A percentile compares a stretch with the other conserved stretches of the same genome.
These are phyloP conservation scores for Papilio gigon DNA, from an alignment of 2,888 invertebrate species.

Conservation along the genomic window DNA sequence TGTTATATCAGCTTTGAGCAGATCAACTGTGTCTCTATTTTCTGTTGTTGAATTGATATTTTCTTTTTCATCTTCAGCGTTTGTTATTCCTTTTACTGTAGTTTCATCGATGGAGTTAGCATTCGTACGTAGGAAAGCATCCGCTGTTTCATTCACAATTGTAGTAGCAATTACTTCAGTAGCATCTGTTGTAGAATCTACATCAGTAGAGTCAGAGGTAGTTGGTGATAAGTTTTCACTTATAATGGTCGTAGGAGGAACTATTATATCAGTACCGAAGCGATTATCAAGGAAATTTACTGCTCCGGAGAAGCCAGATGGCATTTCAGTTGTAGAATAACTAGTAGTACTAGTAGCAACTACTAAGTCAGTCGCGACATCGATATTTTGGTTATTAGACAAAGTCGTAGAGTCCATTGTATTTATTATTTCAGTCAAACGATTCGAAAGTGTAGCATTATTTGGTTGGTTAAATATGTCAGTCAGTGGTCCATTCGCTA, in stretches of 20 bases:
- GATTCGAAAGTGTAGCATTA: conserved; percentile 63
- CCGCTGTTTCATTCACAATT: conserved; percentile 45
- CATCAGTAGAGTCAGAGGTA: conserved; percentile 43
- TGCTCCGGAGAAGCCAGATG: conserved; percentile 8
- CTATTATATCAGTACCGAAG: conserved; percentile 8
- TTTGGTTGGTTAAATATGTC: conserved; percentile 60
- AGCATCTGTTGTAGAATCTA: conserved; percentile 41
- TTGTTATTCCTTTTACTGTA: conserved; percentile 36
- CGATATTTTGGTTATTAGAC: conserved; percentile 46
- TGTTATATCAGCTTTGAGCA: conserved; percentile 49
- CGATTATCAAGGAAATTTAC: conserved; percentile 23
- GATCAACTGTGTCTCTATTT: conserved; percentile 49
- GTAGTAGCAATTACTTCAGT: conserved; percentile 42
- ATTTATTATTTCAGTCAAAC: conserved; percentile 70
- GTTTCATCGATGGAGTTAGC: conserved; percentile 41
- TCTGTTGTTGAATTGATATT: conserved; percentile 39
- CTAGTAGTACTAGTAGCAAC: background rate
- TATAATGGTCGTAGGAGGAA: conserved; percentile 16
- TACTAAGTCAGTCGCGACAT: conserved; percentile 14
- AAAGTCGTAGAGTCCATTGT: conserved; percentile 66
- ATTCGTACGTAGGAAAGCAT: conserved; percentile 45
- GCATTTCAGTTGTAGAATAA: conserved; percentile 6
- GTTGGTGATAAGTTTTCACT: conserved; percentile 41
- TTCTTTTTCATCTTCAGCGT: conserved; percentile 29
- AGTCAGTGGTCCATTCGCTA: conserved; percentile 65